Conservation (phyloP, 2,888 invertebrate species). For the Anorthoa munda region DNA sequence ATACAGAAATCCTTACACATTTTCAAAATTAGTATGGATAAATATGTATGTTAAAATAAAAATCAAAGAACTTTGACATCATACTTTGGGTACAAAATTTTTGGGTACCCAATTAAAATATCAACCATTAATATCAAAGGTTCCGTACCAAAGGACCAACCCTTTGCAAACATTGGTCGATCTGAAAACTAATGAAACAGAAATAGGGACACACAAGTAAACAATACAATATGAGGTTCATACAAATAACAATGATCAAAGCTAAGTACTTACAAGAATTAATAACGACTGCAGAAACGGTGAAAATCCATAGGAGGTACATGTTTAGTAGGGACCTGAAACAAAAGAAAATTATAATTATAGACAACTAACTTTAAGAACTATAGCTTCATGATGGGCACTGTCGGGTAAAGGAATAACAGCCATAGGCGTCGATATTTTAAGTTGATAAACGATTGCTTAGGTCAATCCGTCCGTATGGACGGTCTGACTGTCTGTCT, state of each 20-base stretch:
- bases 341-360: conserved; percentile 13
- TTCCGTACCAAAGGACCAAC: conserved; percentile 4
- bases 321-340: conserved; percentile 56
- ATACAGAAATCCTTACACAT: too few species aligned
- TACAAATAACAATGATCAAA: neutral
- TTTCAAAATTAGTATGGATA: too few species aligned
- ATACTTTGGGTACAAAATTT: too few species aligned
- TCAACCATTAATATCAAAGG: conserved; percentile 9
- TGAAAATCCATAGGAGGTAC: conserved; percentile 33
- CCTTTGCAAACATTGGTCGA: conserved; percentile 8
- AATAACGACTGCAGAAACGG: conserved; percentile 31
- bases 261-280: conserved; percentile 55
- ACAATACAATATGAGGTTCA: neutral
- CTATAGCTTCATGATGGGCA: too few species aligned
- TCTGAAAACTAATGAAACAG: conserved; percentile 31
- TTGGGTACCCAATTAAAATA: conserved; percentile 1
- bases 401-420: too few species aligned
- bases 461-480: too few species aligned
- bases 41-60: neutral
- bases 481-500: too few species aligned
- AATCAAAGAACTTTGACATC: neutral
- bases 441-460: too few species aligned
- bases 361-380: too few species aligned
- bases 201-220: conserved; percentile 1
- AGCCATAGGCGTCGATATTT: too few species aligned